Base-by-base conservation (phyloP, 2,888 invertebrate genomes). In the Oligia latruncula region DNA sequence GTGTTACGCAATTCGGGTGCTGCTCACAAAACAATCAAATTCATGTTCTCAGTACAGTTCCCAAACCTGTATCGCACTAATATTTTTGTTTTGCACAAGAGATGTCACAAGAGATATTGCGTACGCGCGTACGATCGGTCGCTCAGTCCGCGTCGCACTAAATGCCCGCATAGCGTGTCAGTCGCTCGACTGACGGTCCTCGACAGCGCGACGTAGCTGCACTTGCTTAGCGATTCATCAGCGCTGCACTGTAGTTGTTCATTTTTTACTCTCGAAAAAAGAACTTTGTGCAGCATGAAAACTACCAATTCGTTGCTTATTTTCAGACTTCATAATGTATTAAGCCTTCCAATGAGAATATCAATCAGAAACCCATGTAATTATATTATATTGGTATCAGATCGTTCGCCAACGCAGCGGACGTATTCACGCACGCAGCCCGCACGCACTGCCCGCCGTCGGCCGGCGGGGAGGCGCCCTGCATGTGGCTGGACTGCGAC, bases 401-500 rank as follows among this genome's bases (percentile, higher is more conserved):
- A 89, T 97, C 98, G 92, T 98, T 98, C 93, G 97, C 97, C 90
- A 98, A 97, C 58, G 97, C 98, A 0, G 97, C 98, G 74, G 98
- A 98, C 87, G 98, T 99, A 82, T 99, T 98, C 95, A 97, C 98
- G 91, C 99, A 99, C 95, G 98, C 98, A 6, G 98, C 98, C 89
- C 98, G 98, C 74, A 97, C 97, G 0, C 99, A 99, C 96, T 98
- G 98, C 95, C 98, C 99, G 23, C 86, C 90, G 2, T 90, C 88
- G 46, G 95, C 97, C 43, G 97, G 96, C 20, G 98, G 98, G 55
- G 98, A 99, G 93, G 98, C 98, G 85, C 97, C 98, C 35, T 99
- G 99, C 93, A 97, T 98, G 93, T 99, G 99, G 99, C 98, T 98
- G 55, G 95, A 97, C 89, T 99, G 99, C 95, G 99, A 99, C 96